Evolutionary conservation across 2,113 vertebrate species (phyloP).

Genomic region (Myanophis thanlyinensis): DNA sequence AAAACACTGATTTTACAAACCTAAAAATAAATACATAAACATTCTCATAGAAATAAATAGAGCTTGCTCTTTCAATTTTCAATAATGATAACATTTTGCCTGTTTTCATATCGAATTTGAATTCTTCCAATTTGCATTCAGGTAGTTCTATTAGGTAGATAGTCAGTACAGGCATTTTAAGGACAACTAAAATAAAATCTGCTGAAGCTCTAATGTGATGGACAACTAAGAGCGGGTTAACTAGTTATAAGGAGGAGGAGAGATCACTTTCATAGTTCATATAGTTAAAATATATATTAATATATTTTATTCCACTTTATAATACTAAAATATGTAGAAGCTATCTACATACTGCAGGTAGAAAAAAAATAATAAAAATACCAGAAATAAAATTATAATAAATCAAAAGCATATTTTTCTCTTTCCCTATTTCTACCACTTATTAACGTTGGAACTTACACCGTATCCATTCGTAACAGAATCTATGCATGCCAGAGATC

Average conservation of each 20-base stretch:
- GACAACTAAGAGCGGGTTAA: background rate
- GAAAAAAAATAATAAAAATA: background rate
- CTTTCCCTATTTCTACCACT: background rate
- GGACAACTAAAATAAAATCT: background rate
- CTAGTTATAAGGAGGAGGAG: background rate
- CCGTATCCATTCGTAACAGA: background rate
- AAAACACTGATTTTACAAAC: slow-evolving; percentile 58
- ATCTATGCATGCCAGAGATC: background rate
- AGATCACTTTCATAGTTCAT: background rate
- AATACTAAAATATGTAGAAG: background rate
- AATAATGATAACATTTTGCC: slow-evolving; percentile 48
- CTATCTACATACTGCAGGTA: background rate
- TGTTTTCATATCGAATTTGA: slow-evolving; percentile 33
- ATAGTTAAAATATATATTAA: background rate
- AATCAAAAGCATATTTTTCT: background rate
- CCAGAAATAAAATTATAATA: background rate
- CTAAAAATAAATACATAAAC: slow-evolving; percentile 51
- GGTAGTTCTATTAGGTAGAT: slow-evolving; percentile 19
- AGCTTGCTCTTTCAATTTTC: slow-evolving; percentile 40
- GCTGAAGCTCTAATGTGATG: background rate
- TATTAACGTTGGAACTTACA: background rate
- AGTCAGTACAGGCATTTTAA: background rate
- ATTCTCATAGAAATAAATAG: slow-evolving; percentile 56
- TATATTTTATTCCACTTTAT: background rate
- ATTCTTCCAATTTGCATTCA: slow-evolving; percentile 40